Conservation (phyloP, 2,888 invertebrate species). For the Thereva unica region DNA sequence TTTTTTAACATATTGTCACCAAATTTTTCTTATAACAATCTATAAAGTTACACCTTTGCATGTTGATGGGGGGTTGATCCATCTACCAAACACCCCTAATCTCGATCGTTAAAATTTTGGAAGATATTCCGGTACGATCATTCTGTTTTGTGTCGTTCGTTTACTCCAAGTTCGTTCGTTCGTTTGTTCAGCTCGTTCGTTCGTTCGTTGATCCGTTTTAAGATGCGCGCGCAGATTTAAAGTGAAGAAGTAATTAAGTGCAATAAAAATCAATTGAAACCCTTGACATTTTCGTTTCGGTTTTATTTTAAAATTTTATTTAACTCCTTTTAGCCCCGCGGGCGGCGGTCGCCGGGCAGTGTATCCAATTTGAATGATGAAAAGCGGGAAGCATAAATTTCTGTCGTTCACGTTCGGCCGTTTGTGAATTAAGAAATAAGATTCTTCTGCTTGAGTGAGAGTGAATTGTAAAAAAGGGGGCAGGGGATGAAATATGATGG, state of each 20-base stretch:
- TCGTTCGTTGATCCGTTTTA: constrained; percentile 18
- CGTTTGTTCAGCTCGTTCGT: background rate
- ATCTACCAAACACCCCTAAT: too few species aligned
- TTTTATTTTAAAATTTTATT: constrained; percentile 10
- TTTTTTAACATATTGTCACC: too few species aligned
- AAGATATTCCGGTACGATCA: too few species aligned
- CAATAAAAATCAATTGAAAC: constrained; percentile 36
- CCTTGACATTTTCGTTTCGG: constrained; percentile 14
- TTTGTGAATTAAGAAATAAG: constrained; percentile 3
- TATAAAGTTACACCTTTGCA: too few species aligned
- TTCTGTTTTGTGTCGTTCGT: too few species aligned
- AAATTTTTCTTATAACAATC: too few species aligned
- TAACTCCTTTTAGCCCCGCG: background rate
- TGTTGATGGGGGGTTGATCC: too few species aligned
- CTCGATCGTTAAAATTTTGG: too few species aligned
- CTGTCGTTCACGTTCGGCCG: constrained; percentile 4
- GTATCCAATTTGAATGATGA: constrained; percentile 25
- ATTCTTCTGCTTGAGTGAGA: too few species aligned
- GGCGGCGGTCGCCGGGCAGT: background rate
- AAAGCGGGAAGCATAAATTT: constrained; percentile 23
- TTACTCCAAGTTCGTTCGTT: too few species aligned
- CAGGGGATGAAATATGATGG: too few species aligned
- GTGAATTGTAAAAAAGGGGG: too few species aligned
- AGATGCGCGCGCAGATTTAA: constrained; percentile 34
- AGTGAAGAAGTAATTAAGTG: constrained; percentile 26